Base-by-base conservation (phyloP, 1,140 invertebrate species). In the Apis florea region DNA sequence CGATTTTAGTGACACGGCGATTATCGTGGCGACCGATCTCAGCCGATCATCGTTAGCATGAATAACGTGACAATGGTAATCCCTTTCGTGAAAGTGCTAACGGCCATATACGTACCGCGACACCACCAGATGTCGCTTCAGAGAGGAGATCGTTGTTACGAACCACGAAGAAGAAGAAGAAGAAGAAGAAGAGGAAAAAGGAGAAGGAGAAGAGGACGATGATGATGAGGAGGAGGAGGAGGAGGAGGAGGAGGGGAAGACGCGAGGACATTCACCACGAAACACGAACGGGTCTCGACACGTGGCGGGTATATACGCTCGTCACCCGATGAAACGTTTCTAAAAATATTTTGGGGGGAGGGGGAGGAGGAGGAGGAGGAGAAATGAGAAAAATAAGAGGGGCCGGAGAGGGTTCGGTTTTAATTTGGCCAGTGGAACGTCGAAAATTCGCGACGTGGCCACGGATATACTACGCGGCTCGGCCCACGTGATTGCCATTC, bases 1-100 rank as follows among this genome's bases (percentile, higher is more conserved):
- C 88, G 89, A 93, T 92, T 93, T 91, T 91, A 88, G 90, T 91
- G 91, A 93, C 92, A 92, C 88, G 89, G 68, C 88, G 89, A 91
- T 92, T 93, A 93, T 93, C 92, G 85, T 83, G 80, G 74, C 87
- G 84, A 82, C 89, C 90, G 90, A 93, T 93, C 92, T 93, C 90
- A 73, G 73, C 91, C 90, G 92, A 93, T 93, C 91, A 92, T 92
- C 92, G 90, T 93, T 92, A 92, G 90, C 90, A 93, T 92, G 91
- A 92, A 92, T 92, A 92, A 92, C 89, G 89, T 90, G 90, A 92
- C 91, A 93, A 93, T 92, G 87, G 89, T 92, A 92, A 92, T 93
- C 90, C 92, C 85, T 87, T 86, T 87, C 85, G 88, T 83, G 83
- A 89, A 86, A 88, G 83, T 87, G 85, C 87, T 84, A 88, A 88